These are phyloP conservation scores for Loris lydekkerianus DNA, from an alignment of 2,797 vertebrate species.

Conservation along the genomic window DNA sequence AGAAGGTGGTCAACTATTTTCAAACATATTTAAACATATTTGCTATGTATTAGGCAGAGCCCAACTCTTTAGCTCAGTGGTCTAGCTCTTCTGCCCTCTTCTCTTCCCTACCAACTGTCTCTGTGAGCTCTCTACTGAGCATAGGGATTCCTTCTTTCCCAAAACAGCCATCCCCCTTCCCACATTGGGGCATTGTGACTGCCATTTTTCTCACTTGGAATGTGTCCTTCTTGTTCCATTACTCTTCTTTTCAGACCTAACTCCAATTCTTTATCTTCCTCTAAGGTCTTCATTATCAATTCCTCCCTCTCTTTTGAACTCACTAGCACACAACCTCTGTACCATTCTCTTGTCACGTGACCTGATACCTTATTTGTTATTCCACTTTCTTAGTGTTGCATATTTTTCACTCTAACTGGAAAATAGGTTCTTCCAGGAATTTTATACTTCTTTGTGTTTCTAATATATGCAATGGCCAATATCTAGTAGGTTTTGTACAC, in stretches of 20 bases:
- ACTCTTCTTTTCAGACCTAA: background rate
- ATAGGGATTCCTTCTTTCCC: background rate
- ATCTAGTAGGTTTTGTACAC: background rate
- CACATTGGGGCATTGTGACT: background rate
- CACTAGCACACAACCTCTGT: rapidly evolving
- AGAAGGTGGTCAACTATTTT: too few species aligned
- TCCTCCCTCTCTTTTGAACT: background rate
- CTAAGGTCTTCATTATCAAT: background rate
- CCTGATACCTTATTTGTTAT: background rate
- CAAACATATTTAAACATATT: background rate
- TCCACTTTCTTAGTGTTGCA: background rate
- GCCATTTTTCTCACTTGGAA: background rate
- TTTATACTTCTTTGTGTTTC: background rate
- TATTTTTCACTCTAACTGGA: background rate
- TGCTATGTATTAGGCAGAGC: background rate
- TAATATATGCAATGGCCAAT: background rate
- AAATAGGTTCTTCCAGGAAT: background rate
- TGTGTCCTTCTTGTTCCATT: background rate
- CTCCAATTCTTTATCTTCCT: background rate
- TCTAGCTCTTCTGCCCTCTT: background rate
- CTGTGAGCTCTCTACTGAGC: background rate
- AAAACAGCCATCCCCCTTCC: rapidly evolving
- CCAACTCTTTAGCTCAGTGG: too few species aligned
- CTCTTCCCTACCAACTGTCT: background rate
- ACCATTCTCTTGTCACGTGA: background rate